Percentiles rank a stretch among this genome's conserved stretches.
Conservation (phyloP, 2,113 vertebrate genomes). For the Thalassarche chlororhynchos region DNA sequence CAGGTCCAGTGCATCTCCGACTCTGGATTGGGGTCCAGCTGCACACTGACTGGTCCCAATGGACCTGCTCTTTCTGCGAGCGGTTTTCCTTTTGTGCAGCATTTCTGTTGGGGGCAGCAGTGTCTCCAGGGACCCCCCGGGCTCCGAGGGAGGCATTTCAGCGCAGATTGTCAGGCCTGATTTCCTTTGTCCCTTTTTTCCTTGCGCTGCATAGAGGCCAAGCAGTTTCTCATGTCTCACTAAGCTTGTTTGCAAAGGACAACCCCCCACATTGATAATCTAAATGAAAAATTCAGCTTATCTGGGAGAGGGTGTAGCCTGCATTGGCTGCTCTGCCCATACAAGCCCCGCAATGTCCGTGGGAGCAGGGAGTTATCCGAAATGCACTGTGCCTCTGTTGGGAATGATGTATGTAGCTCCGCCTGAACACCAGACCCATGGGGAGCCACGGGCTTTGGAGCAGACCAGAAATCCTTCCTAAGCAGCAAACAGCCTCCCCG, state of each 20-base stretch:
- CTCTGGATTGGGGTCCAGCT: background rate
- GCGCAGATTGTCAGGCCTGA: accelerated
- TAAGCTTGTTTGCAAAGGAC: background rate
- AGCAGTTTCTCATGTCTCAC: background rate
- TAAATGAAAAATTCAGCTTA: background rate
- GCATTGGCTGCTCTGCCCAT: background rate
- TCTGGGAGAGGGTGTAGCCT: background rate
- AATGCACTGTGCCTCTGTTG: background rate
- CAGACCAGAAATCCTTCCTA: background rate
- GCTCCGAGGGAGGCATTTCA: background rate
- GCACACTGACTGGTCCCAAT: background rate
- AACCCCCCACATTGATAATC: background rate
- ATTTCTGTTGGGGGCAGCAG: background rate
- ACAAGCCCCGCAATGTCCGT: accelerated
- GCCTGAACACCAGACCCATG: accelerated
- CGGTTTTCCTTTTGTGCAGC: background rate
- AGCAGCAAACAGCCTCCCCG: accelerated
- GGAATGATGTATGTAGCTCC: background rate
- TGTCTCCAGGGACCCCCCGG: background rate
- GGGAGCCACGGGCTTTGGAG: background rate
- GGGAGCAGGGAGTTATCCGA: background rate
- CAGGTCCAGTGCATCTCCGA: background rate
- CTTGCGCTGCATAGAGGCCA: background rate
- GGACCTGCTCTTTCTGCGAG: background rate
- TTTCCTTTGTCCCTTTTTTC: background rate